A percentile compares a stretch with the other conserved stretches of the same genome.
These are phyloP conservation scores for Prunella himalayana DNA, from an alignment of 2,113 vertebrate species.

Conservation along the genomic window DNA sequence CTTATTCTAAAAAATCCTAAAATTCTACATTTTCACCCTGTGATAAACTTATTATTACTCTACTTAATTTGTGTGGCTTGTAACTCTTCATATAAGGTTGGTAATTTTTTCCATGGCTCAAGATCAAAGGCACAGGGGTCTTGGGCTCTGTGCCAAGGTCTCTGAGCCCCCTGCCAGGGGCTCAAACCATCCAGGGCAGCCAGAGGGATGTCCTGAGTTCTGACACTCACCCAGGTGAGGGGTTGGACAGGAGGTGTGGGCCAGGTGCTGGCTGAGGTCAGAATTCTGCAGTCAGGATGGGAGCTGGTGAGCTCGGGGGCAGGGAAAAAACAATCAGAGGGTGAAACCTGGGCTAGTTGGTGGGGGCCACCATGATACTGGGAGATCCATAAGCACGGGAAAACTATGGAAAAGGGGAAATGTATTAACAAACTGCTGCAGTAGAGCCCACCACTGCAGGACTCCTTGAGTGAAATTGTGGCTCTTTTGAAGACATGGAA, in stretches of 20 bases:
- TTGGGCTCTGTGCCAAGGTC: too few species aligned
- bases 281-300: not conserved
- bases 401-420: not conserved
- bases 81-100: too few species aligned
- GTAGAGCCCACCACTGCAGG: not conserved
- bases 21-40: too few species aligned
- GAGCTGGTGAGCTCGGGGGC: not conserved
- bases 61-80: too few species aligned
- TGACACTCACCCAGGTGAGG: accelerated
- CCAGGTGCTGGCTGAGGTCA: not conserved
- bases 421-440: not conserved
- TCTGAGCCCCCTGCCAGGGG: too few species aligned
- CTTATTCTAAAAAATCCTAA: too few species aligned
- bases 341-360: not conserved
- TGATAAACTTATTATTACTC: too few species aligned
- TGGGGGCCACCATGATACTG: not conserved
- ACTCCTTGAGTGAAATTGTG: not conserved
- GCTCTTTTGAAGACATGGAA: not conserved
- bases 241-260: accelerated
- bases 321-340: not conserved
- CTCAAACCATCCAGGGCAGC: too few species aligned
- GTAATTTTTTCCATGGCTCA: too few species aligned
- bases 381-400: not conserved
- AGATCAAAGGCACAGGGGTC: too few species aligned
- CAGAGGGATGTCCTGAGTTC: too few species aligned